Evolutionary conservation across 2,888 invertebrate genomes (phyloP).

Genomic region (Spilarctia lutea): DNA sequence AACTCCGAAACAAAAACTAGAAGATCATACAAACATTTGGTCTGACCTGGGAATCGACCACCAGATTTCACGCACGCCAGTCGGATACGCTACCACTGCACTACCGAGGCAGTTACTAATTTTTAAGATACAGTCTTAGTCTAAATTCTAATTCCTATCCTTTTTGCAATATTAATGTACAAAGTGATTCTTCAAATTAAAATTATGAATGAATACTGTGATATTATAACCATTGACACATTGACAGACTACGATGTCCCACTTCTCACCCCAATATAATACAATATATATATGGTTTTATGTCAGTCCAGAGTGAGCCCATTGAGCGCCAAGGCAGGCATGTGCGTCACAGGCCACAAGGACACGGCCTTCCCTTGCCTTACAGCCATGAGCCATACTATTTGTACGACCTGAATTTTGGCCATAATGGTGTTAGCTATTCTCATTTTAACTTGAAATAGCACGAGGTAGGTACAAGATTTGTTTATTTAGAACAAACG

Average conservation of each 20-base stretch:
- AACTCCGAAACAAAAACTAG: too few relatives aligned
- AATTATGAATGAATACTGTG: background rate
- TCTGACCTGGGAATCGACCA: too few relatives aligned
- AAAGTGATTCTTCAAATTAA: background rate
- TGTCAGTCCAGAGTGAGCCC: constrained; percentile 55
- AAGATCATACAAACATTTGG: too few relatives aligned
- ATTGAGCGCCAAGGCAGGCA: constrained; percentile 66
- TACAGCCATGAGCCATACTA: constrained; percentile 50
- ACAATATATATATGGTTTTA: constrained; percentile 36
- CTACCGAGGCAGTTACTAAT: too few relatives aligned
- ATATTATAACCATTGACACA: background rate
- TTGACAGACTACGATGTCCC: background rate
- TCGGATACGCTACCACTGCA: too few relatives aligned
- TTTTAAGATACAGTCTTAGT: too few relatives aligned
- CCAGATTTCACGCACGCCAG: too few relatives aligned
- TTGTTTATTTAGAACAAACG: constrained; percentile 9
- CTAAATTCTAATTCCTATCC: too few relatives aligned
- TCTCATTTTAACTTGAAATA: constrained; percentile 53
- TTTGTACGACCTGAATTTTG: constrained; percentile 69
- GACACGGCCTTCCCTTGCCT: constrained; percentile 59
- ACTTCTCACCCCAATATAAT: constrained; percentile 1
- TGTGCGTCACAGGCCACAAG: constrained; percentile 73
- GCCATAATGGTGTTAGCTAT: constrained; percentile 59
- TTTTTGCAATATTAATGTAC: background rate
- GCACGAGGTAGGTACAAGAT: constrained; percentile 7